A percentile compares a stretch with the other conserved stretches of the same genome.
Evolutionary conservation across 2,797 vertebrate genomes (phyloP).

Genomic region (Aldrovandia affinis): DNA sequence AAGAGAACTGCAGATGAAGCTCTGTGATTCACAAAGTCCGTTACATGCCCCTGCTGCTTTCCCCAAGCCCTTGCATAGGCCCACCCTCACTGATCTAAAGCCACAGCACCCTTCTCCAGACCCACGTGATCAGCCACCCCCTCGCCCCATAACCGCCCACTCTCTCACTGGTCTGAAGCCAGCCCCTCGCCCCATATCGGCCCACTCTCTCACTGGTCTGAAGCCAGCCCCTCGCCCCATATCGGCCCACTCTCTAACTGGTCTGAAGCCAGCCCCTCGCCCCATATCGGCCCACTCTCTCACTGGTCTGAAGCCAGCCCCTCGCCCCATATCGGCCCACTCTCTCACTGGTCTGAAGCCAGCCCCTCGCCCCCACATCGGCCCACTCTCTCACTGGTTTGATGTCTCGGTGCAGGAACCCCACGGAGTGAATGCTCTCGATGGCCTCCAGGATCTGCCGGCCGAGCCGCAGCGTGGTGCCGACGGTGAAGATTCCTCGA

Average conservation of each 20-base stretch:
- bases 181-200: too few relatives aligned
- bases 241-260: neutral
- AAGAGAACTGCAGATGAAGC: neutral
- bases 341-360: neutral
- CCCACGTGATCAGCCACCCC: too few relatives aligned
- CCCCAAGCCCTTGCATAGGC: too few relatives aligned
- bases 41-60: too few relatives aligned
- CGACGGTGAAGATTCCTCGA: constrained; percentile 92
- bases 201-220: too few relatives aligned
- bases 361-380: too few relatives aligned
- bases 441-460: constrained; percentile 95
- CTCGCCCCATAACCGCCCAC: neutral
- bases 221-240: too few relatives aligned
- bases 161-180: neutral
- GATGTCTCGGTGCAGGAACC: constrained; percentile 96
- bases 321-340: neutral
- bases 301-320: neutral
- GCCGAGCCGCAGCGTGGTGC: constrained; percentile 92
- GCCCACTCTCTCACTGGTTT: constrained; percentile 85
- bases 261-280: neutral
- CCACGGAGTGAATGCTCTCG: constrained; percentile 97
- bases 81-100: too few relatives aligned
- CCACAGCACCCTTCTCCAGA: too few relatives aligned
- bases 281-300: neutral
- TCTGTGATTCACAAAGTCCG: neutral